Evolutionary conservation across 2,797 vertebrate species (phyloP), one percentile per base, ranked within the genome.

Genomic region (Falco novaeseelandiae): DNA sequence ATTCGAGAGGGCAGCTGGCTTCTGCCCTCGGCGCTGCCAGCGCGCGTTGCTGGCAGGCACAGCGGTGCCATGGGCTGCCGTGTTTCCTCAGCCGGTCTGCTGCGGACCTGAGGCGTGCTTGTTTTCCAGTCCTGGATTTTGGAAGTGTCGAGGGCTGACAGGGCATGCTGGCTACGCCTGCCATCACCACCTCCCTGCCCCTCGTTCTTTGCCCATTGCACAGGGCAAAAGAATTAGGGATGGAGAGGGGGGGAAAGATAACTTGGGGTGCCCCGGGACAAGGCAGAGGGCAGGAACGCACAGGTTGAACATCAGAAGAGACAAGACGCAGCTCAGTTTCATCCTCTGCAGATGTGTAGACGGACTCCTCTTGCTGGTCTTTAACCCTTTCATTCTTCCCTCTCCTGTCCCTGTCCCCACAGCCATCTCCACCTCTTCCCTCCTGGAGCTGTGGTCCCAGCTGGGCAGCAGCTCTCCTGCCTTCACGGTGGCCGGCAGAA

Each of bases 41-140:
- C 30, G 7, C 1, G 8, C 2, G 30, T 9, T 10, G 58, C 34
- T 8, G 55, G 19, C 55, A 52, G 46, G 18, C 18, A 2, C 2
- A 1, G n/a, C 0, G 0, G 18, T 5, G 19, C 4, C 3, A 9
- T 4, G 40, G 66, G 19, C 73, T 25, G 34, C 14, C 11, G 5
- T 7, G 2, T 62, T 83, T 57, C 32, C 40, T 69, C 30, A 5
- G 13, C 16, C 32, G 4, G n/a, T 36, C 55, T 51, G 29, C 74
- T 71, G 63, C 3, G 2, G 9, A 36, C 36, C 62, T 42, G 34
- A 63, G 29, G 27, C 13, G 3, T 0, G 4, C 51, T 65, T 48
- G 36, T 19, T 57, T 83, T 58, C 52, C 49, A 55, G 34, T 20
- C 40, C 20, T 52, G 65, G 14, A 10, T 83, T 81, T 34, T 44